Conservation (phyloP, 2,888 invertebrate species). For the Dryobotodes eremita region DNA sequence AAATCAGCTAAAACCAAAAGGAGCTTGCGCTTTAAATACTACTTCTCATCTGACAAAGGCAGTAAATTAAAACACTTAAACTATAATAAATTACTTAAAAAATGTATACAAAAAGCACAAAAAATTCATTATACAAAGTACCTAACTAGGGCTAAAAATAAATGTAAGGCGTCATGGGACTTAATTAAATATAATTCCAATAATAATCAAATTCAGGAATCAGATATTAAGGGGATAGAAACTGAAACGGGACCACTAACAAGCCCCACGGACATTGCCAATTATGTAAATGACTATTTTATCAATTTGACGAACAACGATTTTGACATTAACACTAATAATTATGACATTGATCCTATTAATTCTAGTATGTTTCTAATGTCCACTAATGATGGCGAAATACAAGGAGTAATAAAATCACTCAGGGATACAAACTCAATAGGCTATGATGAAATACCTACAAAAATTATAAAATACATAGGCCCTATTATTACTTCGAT, state of each 20-base stretch:
- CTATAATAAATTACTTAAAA: conserved; percentile 9
- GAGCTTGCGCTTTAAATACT: conserved; percentile 4
- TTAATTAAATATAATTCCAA: conserved; percentile 4
- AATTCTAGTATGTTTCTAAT: conserved; percentile 4
- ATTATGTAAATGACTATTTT: conserved; percentile 8
- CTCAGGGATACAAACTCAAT: conserved; percentile 12
- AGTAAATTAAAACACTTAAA: conserved; percentile 2
- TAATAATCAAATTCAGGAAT: background rate
- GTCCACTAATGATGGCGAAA: conserved; percentile 3
- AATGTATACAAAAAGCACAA: background rate
- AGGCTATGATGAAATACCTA: conserved; percentile 5
- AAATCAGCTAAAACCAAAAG: background rate
- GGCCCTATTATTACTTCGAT: background rate
- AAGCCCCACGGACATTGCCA: background rate
- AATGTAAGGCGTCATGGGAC: background rate
- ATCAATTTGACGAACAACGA: background rate
- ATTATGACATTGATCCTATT: background rate
- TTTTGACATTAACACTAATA: background rate
- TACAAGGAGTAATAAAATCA: conserved; percentile 11
- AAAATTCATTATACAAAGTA: background rate
- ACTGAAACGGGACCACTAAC: conserved; percentile 1
- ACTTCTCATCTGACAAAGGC: conserved; percentile 4
- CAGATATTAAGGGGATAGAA: background rate
- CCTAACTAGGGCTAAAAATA: conserved; percentile 5
- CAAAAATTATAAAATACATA: conserved; percentile 7